phyloP scores from a whole-genome alignment of 2,113 vertebrate species.

The Pluvialis apricaria region DNA sequence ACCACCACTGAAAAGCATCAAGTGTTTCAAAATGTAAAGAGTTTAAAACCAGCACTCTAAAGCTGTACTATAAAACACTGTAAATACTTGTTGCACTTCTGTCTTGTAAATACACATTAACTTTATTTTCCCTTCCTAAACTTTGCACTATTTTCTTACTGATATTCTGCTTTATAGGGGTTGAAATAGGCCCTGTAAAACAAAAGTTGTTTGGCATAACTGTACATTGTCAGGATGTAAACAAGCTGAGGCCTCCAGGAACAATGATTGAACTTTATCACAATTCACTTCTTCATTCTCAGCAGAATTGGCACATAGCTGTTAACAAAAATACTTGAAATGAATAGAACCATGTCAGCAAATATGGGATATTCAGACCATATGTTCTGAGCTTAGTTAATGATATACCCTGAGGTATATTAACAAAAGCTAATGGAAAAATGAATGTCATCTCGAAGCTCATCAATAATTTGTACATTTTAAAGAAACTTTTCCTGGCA shows the following conservation, averaged over 20 bases:
- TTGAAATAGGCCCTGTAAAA: background rate
- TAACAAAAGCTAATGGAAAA: slow-evolving; percentile 25
- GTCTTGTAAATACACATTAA: background rate
- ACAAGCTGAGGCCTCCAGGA: slow-evolving; percentile 1
- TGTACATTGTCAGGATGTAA: background rate
- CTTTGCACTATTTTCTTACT: background rate
- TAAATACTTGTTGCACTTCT: background rate
- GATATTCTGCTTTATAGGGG: background rate
- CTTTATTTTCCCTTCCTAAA: background rate
- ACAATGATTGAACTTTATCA: background rate
- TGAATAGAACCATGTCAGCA: background rate
- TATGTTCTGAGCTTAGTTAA: background rate
- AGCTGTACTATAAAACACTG: background rate
- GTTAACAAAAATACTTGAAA: slow-evolving; percentile 24
- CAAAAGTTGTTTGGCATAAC: background rate
- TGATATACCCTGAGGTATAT: background rate
- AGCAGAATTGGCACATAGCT: background rate
- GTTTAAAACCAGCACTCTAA: background rate
- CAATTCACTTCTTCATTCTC: slow-evolving; percentile 9
- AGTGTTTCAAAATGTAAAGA: background rate
- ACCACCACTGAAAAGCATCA: background rate
- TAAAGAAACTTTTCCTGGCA: background rate
- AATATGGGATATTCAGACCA: background rate
- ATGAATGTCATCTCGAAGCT: background rate
- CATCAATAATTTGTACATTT: background rate